phyloP scores from a whole-genome alignment of 2,113 vertebrate genomes.

The Cottus gobio region DNA sequence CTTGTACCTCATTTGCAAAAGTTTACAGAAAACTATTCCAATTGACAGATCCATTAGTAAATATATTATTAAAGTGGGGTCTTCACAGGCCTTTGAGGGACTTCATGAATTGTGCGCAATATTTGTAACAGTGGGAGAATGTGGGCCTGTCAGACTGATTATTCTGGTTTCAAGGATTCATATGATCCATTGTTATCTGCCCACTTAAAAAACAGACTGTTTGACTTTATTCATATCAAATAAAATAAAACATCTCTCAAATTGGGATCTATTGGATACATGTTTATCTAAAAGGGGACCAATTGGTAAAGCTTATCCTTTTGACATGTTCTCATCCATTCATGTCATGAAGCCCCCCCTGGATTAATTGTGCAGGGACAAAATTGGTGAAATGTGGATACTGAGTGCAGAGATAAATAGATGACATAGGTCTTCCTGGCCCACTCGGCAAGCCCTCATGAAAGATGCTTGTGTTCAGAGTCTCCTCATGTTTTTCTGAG shows the following conservation, averaged over 20 bases:
- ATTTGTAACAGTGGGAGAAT: neutral
- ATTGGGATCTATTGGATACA: neutral
- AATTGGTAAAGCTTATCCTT: neutral
- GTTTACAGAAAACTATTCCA: neutral
- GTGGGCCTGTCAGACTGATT: neutral
- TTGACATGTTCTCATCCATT: neutral
- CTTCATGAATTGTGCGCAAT: neutral
- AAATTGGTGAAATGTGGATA: constrained; percentile 42
- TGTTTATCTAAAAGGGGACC: neutral
- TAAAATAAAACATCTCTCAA: neutral
- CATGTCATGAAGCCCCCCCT: neutral
- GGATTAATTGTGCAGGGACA: neutral
- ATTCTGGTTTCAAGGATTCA: neutral
- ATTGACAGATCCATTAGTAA: neutral
- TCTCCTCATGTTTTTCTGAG: constrained; percentile 85
- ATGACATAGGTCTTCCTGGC: constrained; percentile 74
- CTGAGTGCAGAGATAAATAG: constrained; percentile 55
- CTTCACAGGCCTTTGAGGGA: neutral
- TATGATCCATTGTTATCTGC: neutral
- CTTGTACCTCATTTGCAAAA: neutral
- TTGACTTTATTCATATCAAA: neutral
- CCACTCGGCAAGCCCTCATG: constrained; percentile 81
- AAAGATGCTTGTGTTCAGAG: constrained; percentile 85
- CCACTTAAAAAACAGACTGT: neutral
- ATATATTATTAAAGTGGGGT: neutral